Conservation (phyloP, 2,113 vertebrate species). For the Vireo altiloquus region DNA sequence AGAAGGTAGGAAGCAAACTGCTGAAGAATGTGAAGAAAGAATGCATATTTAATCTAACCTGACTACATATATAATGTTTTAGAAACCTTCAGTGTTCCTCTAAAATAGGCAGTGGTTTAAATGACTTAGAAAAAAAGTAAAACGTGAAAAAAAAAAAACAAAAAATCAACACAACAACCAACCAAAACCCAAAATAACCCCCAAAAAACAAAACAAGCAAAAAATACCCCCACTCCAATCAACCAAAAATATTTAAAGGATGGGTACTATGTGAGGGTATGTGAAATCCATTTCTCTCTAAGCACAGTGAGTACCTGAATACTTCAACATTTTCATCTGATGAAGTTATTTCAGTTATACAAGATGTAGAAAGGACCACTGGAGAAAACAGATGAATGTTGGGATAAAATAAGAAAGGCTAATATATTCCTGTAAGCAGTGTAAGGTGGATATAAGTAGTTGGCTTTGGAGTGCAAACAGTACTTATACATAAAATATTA, state of each 20-base stretch:
- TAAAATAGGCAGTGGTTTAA: not conserved
- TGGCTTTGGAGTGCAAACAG: not conserved
- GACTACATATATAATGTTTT: not conserved
- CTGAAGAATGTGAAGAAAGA: not conserved
- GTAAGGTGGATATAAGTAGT: not conserved
- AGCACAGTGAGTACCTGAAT: not conserved
- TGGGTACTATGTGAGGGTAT: not conserved
- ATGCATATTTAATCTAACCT: not conserved
- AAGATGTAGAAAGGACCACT: not conserved
- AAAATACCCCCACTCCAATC: rapidly evolving
- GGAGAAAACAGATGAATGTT: not conserved
- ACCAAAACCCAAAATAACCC: rapidly evolving
- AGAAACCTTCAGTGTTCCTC: not conserved
- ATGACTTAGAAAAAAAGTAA: not conserved
- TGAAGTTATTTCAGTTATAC: not conserved
- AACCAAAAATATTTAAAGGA: not conserved
- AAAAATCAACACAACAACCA: not conserved
- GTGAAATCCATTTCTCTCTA: not conserved
- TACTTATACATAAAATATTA: conserved; percentile 22
- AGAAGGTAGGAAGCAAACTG: not conserved
- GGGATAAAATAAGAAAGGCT: not conserved
- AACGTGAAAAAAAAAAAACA: not conserved
- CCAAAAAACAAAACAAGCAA: no score
- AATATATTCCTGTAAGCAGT: conserved; percentile 4
- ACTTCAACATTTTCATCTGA: not conserved